A percentile compares a stretch with the other conserved stretches of the same genome.
Conservation (phyloP, 1,140 invertebrate species). For the Bicyclus anynana region DNA sequence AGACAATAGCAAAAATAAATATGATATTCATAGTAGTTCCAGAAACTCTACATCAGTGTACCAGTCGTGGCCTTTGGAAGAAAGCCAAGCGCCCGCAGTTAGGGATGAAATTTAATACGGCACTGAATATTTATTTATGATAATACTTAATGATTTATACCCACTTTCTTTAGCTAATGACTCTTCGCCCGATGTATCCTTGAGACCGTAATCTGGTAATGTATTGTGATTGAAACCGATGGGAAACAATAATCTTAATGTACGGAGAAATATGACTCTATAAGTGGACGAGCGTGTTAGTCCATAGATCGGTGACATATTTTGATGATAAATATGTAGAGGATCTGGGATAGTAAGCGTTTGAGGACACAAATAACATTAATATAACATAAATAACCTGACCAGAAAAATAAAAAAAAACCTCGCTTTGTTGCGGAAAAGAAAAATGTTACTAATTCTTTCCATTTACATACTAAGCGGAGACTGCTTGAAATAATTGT, state of each 20-base stretch:
- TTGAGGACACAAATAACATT: no score
- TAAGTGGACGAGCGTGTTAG: background rate
- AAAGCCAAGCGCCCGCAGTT: conserved; percentile 46
- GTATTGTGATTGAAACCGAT: conserved; percentile 10
- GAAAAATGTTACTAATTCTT: no score
- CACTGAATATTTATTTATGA: conserved; percentile 73
- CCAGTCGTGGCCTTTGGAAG: conserved; percentile 47
- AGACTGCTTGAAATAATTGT: no score
- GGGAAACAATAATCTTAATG: background rate
- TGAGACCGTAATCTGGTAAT: conserved; percentile 9
- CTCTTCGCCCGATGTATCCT: conserved; percentile 31
- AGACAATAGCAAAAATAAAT: no score
- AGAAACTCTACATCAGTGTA: conserved; percentile 12
- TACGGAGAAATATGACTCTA: background rate
- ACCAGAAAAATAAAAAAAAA: no score
- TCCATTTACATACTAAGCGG: no score
- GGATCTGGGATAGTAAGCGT: no score
- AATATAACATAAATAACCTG: no score
- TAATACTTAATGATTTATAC: conserved; percentile 70
- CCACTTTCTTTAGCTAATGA: conserved; percentile 53
- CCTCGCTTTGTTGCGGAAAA: no score
- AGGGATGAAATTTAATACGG: conserved; percentile 67
- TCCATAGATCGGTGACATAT: background rate
- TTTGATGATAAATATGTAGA: no score
- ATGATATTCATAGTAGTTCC: background rate